Conservation (phyloP, 2,113 vertebrate species). For the Heterochromis multidens region DNA sequence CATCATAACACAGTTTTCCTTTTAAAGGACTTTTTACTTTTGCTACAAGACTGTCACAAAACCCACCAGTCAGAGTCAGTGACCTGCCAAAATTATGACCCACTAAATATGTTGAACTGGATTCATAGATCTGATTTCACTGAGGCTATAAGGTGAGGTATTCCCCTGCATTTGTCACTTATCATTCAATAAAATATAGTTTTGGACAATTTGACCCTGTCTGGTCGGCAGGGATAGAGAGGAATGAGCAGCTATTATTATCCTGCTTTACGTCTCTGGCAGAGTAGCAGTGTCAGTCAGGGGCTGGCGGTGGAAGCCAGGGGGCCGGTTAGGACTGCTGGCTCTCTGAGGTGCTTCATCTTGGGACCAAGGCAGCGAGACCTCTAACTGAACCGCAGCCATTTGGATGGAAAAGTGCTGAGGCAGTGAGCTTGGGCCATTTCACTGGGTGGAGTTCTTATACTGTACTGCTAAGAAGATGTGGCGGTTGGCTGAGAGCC, state of each 20-base stretch:
- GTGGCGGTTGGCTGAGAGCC: background rate
- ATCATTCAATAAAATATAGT: slow-evolving; percentile 39
- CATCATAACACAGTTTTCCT: background rate
- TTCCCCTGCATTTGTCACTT: slow-evolving; percentile 48
- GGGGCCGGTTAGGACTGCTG: slow-evolving; percentile 44
- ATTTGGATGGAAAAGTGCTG: slow-evolving; percentile 64
- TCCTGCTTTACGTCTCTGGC: slow-evolving; percentile 59
- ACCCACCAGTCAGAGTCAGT: slow-evolving; percentile 10
- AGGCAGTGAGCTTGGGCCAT: slow-evolving; percentile 48
- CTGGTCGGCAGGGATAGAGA: slow-evolving; percentile 1
- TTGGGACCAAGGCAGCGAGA: slow-evolving; percentile 55
- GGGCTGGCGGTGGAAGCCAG: slow-evolving; percentile 46
- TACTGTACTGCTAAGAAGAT: slow-evolving; percentile 14
- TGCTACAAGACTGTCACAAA: slow-evolving; percentile 7
- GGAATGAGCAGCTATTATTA: slow-evolving; percentile 60
- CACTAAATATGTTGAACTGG: slow-evolving; percentile 20
- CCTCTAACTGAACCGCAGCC: slow-evolving; percentile 64
- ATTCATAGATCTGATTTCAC: slow-evolving; percentile 16
- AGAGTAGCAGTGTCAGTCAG: slow-evolving; percentile 47
- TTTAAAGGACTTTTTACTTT: slow-evolving; percentile 8
- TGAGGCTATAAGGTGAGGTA: background rate
- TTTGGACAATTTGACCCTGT: slow-evolving; percentile 32
- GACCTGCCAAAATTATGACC: slow-evolving; percentile 36
- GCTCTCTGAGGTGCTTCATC: slow-evolving; percentile 61
- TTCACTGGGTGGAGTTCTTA: slow-evolving; percentile 43